Evolutionary conservation across 1,140 invertebrate species (phyloP).

Genomic region (Ptiloglossa arizonensis): DNA sequence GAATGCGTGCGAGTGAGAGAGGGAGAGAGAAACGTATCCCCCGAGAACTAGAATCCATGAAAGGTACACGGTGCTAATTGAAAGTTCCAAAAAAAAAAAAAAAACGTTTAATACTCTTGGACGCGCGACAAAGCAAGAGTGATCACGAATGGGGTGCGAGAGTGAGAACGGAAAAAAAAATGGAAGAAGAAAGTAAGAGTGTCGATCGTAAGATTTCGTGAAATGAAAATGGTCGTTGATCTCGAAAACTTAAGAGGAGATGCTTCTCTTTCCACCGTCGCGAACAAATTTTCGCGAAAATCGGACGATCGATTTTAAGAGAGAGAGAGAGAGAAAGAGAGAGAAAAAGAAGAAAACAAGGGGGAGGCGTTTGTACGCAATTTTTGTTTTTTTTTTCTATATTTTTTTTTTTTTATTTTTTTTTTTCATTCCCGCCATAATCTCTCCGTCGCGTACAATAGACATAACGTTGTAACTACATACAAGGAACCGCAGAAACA

Average conservation of each 20-base stretch:
- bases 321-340: no score
- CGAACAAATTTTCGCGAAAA: constrained; percentile 45
- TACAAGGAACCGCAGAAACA: constrained; percentile 72
- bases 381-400: constrained; percentile 45
- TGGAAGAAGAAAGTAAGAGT: neutral
- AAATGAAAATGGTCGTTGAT: constrained; percentile 1
- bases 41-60: constrained; percentile 55
- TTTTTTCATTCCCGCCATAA: neutral
- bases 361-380: constrained; percentile 39
- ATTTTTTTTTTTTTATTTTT: neutral
- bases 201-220: constrained; percentile 54
- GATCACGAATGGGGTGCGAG: constrained; percentile 44
- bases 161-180: neutral
- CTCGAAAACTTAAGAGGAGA: neutral
- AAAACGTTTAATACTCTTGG: neutral
- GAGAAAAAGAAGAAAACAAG: constrained; percentile 12
- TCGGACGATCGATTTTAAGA: constrained; percentile 7
- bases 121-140: constrained; percentile 17
- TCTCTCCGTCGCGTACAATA: constrained; percentile 53
- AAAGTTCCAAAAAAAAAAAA: constrained; percentile 74
- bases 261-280: no score
- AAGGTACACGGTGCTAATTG: constrained; percentile 79
- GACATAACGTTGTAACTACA: constrained; percentile 45
- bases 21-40: constrained; percentile 31
- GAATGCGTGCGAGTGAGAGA: neutral